These are phyloP conservation scores for Sprattus sprattus DNA, from an alignment of 2,113 vertebrate species.

Conservation along the genomic window DNA sequence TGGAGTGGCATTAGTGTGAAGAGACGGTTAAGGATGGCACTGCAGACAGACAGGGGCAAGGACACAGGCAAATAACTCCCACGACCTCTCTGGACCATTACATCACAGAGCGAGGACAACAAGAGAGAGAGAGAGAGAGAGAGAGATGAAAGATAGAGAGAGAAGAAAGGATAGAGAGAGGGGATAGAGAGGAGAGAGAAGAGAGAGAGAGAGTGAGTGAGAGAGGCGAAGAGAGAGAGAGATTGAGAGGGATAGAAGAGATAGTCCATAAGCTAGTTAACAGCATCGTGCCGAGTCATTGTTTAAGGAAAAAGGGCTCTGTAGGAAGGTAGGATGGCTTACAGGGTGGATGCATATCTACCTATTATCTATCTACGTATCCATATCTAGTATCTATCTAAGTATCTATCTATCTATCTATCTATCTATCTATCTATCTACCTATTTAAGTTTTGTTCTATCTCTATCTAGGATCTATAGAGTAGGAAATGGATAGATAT, in stretches of 20 bases:
- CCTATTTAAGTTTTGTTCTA: too few species aligned
- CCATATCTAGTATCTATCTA: too few species aligned
- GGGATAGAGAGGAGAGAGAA: neutral
- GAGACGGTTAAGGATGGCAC: slow-evolving; percentile 33
- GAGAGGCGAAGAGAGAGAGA: neutral
- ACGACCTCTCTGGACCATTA: slow-evolving; percentile 45
- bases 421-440: neutral
- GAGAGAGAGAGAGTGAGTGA: neutral
- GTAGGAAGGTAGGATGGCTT: neutral
- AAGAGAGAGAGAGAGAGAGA: neutral
- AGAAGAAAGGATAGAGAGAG: neutral
- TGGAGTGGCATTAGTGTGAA: slow-evolving; percentile 17
- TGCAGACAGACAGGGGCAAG: slow-evolving; percentile 34
- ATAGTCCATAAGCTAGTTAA: too few species aligned
- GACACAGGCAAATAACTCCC: slow-evolving; percentile 32
- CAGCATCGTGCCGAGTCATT: neutral
- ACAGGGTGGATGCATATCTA: neutral
- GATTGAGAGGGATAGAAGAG: neutral
- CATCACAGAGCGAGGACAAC: neutral
- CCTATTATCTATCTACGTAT: neutral
- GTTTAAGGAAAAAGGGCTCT: neutral
- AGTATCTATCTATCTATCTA: neutral
- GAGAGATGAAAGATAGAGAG: neutral
- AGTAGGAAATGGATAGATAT: neutral
- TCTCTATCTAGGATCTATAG: neutral